phyloP scores from a whole-genome alignment of 2,888 invertebrate species.

The Vanessa cardui region DNA sequence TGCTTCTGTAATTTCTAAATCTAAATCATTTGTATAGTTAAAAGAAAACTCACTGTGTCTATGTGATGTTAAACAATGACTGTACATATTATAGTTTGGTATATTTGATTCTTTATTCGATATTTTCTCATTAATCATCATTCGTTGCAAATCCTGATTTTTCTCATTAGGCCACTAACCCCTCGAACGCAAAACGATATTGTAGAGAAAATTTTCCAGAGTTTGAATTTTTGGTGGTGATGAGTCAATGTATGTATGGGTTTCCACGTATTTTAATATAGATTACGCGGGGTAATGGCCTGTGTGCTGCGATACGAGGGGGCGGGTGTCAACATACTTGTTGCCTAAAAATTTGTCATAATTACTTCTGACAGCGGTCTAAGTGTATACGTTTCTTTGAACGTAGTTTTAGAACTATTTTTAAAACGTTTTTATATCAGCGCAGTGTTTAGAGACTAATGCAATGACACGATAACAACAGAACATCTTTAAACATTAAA shows the following conservation, averaged over 20 bases:
- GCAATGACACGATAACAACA: neutral
- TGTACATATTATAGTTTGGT: too few relatives aligned
- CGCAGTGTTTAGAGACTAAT: neutral
- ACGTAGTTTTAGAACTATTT: neutral
- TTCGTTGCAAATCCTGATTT: neutral
- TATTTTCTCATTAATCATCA: too few relatives aligned
- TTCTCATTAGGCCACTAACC: conserved; percentile 1
- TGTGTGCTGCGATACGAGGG: conserved; percentile 39
- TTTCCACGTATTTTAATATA: conserved; percentile 37
- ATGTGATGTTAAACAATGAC: too few relatives aligned
- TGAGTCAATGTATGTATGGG: conserved; percentile 37
- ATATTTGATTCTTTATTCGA: too few relatives aligned
- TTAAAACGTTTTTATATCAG: neutral
- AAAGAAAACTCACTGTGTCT: too few relatives aligned
- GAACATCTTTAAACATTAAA: too few relatives aligned
- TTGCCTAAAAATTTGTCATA: conserved; percentile 35
- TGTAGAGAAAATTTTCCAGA: conserved; percentile 22
- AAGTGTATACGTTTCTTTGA: conserved; percentile 8
- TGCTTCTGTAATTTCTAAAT: too few relatives aligned
- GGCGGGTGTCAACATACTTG: conserved; percentile 48
- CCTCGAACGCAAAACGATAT: conserved; percentile 1
- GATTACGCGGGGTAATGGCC: conserved; percentile 47
- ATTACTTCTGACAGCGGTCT: conserved; percentile 9
- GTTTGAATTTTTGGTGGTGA: conserved; percentile 26
- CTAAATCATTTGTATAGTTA: too few relatives aligned